phyloP scores from a whole-genome alignment of 2,113 vertebrate species.

The Piaya cayana region DNA sequence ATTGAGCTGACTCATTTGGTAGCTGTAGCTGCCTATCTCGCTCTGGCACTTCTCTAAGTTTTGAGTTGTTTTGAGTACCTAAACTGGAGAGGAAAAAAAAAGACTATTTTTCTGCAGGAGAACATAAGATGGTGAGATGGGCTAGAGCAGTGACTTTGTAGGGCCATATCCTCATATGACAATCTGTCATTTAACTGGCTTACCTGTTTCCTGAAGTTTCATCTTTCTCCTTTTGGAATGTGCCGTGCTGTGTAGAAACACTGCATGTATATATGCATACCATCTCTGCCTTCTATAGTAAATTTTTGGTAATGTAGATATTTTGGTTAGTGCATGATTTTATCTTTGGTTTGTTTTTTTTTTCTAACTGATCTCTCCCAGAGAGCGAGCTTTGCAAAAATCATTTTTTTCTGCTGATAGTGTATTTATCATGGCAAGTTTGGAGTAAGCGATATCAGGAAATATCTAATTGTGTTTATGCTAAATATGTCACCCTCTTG shows the following conservation, averaged over 20 bases:
- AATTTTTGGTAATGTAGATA: background rate
- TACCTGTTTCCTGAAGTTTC: background rate
- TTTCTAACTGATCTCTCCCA: background rate
- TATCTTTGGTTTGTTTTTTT: too few species aligned
- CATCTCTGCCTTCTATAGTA: background rate
- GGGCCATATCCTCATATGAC: background rate
- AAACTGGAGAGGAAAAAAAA: background rate
- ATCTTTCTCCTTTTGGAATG: background rate
- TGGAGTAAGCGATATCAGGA: background rate
- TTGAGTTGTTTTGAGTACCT: background rate
- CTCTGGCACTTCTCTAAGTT: background rate
- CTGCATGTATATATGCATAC: too few species aligned
- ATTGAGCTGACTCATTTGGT: background rate
- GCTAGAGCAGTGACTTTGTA: background rate
- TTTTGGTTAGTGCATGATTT: background rate
- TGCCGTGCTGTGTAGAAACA: background rate
- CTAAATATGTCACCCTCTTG: background rate
- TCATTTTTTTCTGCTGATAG: background rate
- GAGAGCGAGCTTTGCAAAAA: background rate
- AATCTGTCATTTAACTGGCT: background rate
- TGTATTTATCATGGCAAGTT: background rate
- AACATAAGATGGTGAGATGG: background rate
- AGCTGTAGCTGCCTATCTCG: background rate
- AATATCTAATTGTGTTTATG: background rate
- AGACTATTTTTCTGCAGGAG: background rate